Evolutionary conservation across 2,888 invertebrate genomes (phyloP), one percentile per base, ranked within the genome.

Genomic region (Nomada lathburiana): DNA sequence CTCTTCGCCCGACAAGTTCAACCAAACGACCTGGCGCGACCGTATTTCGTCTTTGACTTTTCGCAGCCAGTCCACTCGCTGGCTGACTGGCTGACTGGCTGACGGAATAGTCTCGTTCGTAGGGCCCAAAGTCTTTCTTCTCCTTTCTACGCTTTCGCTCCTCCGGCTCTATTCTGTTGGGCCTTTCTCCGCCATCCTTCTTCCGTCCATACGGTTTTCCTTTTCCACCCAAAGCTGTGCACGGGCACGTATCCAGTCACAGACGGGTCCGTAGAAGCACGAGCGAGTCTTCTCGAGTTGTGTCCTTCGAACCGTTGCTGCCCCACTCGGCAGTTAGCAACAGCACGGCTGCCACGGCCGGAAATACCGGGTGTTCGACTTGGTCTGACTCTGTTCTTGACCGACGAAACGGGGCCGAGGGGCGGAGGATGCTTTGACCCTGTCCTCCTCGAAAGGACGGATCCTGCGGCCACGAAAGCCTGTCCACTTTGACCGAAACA

Each of bases 331-430:
- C 89, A 86, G 89, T 89, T 89, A 89, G 89, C 89, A 89, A 89
- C 89, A 89, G 86, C 79, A 80, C 81, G 87, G 76, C 82, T 82
- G 86, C 82, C 81, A 85, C 83, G 89, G 88, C 90, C 91, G 91
- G 88, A 91, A 90, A 90, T 92, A 92, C 91, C 92, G 93, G 91
- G 92, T 92, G 92, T 91, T 84, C 88, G 67, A 82, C 84, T 83
- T 83, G 84, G 83, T 82, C 60, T 62, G 71, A 76, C 60, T 36
- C 36, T 68, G 52, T 76, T 76, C 71, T 65, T 44, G 64, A 44
- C 68, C 71, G 60, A 52, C 55, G 65, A 69, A 68, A 78, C 64
- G 82, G 68, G 75, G n/a, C 69, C 68, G 69, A 74, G 71, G 68
- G 59, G 70, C 60, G 53, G 59, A 11, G 55, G 42, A 74, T 68